phyloP scores from a whole-genome alignment of 2,888 invertebrate genomes.

The Arge pagana region DNA sequence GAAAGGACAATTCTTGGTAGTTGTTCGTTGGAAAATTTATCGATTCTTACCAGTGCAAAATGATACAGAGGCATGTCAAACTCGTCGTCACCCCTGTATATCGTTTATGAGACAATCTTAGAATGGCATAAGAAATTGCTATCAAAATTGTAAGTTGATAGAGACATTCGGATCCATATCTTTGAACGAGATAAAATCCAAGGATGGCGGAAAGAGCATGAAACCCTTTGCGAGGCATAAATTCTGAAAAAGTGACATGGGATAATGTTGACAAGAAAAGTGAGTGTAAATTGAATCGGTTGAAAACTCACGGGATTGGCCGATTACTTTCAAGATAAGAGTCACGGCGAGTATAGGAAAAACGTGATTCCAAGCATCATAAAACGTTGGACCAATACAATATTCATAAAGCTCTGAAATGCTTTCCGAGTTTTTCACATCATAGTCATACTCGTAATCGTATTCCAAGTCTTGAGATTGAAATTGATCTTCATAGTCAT shows the following conservation, averaged over 20 bases:
- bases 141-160: slow-evolving; percentile 42
- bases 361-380: slow-evolving; percentile 45
- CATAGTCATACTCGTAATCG: slow-evolving; percentile 49
- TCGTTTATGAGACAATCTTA: slow-evolving; percentile 39
- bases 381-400: slow-evolving; percentile 48
- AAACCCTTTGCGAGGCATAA: slow-evolving; percentile 33
- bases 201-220: slow-evolving; percentile 42
- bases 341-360: slow-evolving; percentile 45
- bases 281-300: neutral
- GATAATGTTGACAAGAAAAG: slow-evolving; percentile 19
- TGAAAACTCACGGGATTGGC: slow-evolving; percentile 41
- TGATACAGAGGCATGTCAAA: slow-evolving; percentile 47
- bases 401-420: slow-evolving; percentile 45
- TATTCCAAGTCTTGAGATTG: slow-evolving; percentile 35
- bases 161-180: slow-evolving; percentile 50
- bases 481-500: slow-evolving; percentile 7
- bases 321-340: slow-evolving; percentile 43
- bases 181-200: slow-evolving; percentile 45
- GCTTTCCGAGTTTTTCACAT: slow-evolving; percentile 41
- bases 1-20: neutral
- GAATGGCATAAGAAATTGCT: slow-evolving; percentile 41
- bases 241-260: neutral
- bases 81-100: slow-evolving; percentile 41
- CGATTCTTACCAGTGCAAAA: slow-evolving; percentile 47
- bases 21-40: neutral